phyloP scores from a whole-genome alignment of 2,888 invertebrate genomes.

The Acleris cristana region DNA sequence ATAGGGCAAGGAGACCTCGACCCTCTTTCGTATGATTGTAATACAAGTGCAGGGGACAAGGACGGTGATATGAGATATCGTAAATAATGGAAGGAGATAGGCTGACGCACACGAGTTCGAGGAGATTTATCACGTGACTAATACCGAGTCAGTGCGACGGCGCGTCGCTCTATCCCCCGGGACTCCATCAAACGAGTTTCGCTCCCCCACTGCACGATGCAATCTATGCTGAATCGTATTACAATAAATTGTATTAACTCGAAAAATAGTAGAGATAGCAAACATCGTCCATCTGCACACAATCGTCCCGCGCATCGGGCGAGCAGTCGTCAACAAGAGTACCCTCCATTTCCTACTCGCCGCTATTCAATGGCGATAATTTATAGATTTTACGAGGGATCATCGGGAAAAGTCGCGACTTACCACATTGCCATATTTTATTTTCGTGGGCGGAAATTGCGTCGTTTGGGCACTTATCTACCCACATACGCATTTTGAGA shows the following conservation, averaged over 20 bases:
- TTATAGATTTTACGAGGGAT: slow-evolving; percentile 82
- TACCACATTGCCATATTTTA: slow-evolving; percentile 78
- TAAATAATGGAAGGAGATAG: slow-evolving; percentile 68
- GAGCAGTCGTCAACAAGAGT: slow-evolving; percentile 50
- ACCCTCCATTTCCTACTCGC: slow-evolving; percentile 70
- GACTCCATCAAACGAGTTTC: slow-evolving; percentile 83
- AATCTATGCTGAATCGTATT: slow-evolving; percentile 84
- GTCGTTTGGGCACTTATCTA: slow-evolving; percentile 68
- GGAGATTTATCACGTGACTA: slow-evolving; percentile 83
- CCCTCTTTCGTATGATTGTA: slow-evolving; percentile 63
- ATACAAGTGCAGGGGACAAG: slow-evolving; percentile 67
- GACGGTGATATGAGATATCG: slow-evolving; percentile 61
- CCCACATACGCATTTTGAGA: slow-evolving; percentile 41
- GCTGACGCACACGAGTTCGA: slow-evolving; percentile 59
- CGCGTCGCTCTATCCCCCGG: slow-evolving; percentile 69
- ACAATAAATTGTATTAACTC: slow-evolving; percentile 84
- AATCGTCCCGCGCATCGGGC: slow-evolving; percentile 64
- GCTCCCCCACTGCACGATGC: slow-evolving; percentile 80
- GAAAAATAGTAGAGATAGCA: slow-evolving; percentile 83
- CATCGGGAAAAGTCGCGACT: slow-evolving; percentile 72
- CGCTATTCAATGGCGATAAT: slow-evolving; percentile 65
- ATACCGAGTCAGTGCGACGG: slow-evolving; percentile 77
- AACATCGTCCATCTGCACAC: slow-evolving; percentile 83
- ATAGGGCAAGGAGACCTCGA: slow-evolving; percentile 65
- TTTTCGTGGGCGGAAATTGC: slow-evolving; percentile 75